Percentiles rank a stretch among this genome's conserved stretches.
These are phyloP conservation scores for Opisthocomus hoazin DNA, from an alignment of 2,113 vertebrate species.

Conservation along the genomic window DNA sequence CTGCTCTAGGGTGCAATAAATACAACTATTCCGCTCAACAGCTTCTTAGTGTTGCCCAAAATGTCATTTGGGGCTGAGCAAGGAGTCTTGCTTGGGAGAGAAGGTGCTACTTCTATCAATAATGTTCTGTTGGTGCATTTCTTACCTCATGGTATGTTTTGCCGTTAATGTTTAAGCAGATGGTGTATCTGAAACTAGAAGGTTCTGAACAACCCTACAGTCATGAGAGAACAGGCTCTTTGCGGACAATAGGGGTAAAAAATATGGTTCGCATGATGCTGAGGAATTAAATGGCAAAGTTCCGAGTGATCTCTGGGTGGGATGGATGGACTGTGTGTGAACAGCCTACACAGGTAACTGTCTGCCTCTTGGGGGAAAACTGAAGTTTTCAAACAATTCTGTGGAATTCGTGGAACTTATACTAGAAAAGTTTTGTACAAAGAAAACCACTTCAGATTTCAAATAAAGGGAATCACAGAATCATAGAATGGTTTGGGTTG, in stretches of 20 bases:
- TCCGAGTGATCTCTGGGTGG: background rate
- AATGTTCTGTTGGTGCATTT: background rate
- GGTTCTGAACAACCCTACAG: background rate
- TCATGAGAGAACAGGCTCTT: background rate
- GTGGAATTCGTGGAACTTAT: background rate
- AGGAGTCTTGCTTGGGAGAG: background rate
- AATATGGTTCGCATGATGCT: background rate
- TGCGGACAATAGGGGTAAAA: background rate
- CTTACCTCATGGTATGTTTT: background rate
- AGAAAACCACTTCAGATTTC: background rate
- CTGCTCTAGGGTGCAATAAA: background rate
- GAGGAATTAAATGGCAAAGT: background rate
- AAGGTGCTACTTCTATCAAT: background rate
- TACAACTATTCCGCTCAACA: background rate
- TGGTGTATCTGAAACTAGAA: background rate
- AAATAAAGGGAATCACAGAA: background rate
- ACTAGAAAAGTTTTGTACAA: background rate
- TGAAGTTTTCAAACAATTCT: background rate
- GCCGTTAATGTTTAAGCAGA: background rate
- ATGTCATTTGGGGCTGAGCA: background rate
- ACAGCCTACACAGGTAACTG: background rate
- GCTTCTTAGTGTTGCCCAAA: background rate
- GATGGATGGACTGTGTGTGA: background rate
- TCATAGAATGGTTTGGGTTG: too few species aligned
- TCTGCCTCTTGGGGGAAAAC: background rate